phyloP scores from a whole-genome alignment of 2,888 invertebrate species.

The Noctuana brunneofusca region DNA sequence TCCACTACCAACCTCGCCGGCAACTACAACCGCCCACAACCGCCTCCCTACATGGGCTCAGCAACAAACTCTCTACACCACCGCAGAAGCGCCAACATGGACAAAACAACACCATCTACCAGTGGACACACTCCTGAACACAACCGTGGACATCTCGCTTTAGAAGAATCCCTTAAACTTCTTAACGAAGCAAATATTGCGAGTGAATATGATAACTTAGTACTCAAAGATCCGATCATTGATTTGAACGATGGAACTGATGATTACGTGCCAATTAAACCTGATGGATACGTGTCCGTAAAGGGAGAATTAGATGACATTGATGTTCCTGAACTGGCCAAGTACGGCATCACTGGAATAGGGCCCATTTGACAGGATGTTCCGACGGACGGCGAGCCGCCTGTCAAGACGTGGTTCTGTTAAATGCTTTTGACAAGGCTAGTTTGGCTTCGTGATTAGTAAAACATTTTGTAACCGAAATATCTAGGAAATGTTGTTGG shows the following conservation, averaged over 20 bases:
- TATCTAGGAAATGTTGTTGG: not conserved
- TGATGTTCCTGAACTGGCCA: conserved; percentile 66
- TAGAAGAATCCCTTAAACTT: conserved; percentile 75
- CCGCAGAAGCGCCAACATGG: conserved; percentile 54
- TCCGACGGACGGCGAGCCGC: conserved; percentile 55
- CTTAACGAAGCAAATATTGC: conserved; percentile 75
- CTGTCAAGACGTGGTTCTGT: conserved; percentile 81
- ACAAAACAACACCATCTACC: conserved; percentile 54
- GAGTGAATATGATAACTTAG: conserved; percentile 56
- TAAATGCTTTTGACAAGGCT: conserved; percentile 39
- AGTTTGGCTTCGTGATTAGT: not conserved
- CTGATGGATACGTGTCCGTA: conserved; percentile 44
- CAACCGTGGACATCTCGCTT: conserved; percentile 55
- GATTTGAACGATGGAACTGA: conserved; percentile 67
- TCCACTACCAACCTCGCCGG: conserved; percentile 67
- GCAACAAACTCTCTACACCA: conserved; percentile 67
- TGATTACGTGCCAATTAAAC: conserved; percentile 70
- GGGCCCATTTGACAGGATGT: conserved; percentile 74
- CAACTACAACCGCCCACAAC: conserved; percentile 76
- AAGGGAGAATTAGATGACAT: conserved; percentile 63
- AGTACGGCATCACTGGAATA: conserved; percentile 58
- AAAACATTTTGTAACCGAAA: not conserved
- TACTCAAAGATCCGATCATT: conserved; percentile 65
- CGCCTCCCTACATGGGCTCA: conserved; percentile 72
- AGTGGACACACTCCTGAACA: conserved; percentile 65